Evolutionary conservation across 2,888 invertebrate genomes (phyloP).

Genomic region (Drosophila conformis): DNA sequence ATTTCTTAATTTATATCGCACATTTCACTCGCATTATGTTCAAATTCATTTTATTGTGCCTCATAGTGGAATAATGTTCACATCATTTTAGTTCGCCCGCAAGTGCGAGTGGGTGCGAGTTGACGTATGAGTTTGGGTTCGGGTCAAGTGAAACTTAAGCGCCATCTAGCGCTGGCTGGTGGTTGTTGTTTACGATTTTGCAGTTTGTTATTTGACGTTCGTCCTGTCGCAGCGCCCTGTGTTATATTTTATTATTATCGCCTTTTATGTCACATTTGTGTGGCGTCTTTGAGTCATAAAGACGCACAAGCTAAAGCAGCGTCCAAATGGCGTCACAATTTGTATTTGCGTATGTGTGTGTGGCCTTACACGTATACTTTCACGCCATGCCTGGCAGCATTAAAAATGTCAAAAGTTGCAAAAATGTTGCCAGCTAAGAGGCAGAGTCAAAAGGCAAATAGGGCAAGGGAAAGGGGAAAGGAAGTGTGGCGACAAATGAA

Average conservation of each 20-base stretch:
- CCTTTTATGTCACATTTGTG: slow-evolving; percentile 78
- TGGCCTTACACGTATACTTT: slow-evolving; percentile 58
- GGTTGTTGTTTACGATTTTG: slow-evolving; percentile 76
- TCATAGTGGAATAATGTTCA: slow-evolving; percentile 6
- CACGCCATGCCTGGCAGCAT: slow-evolving; percentile 78
- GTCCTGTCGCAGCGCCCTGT: slow-evolving; percentile 39
- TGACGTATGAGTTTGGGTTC: slow-evolving; percentile 5
- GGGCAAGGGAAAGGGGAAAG: slow-evolving; percentile 33
- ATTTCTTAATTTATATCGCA: slow-evolving; percentile 75
- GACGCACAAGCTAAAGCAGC: slow-evolving; percentile 75
- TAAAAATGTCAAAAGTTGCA: slow-evolving; percentile 81
- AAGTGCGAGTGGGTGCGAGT: slow-evolving; percentile 5
- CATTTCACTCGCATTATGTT: slow-evolving; percentile 62
- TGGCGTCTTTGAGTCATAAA: slow-evolving; percentile 81
- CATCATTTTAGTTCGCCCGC: slow-evolving; percentile 20
- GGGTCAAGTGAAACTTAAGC: slow-evolving; percentile 71
- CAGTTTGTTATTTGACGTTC: slow-evolving; percentile 75
- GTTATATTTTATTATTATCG: slow-evolving; percentile 81
- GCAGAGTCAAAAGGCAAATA: slow-evolving; percentile 49
- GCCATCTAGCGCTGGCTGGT: slow-evolving; percentile 65
- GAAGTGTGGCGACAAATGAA: slow-evolving; percentile 68
- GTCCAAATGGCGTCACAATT: slow-evolving; percentile 40
- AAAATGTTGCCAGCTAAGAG: slow-evolving; percentile 70
- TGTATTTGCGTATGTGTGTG: slow-evolving; percentile 14
- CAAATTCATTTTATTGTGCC: slow-evolving; percentile 52